A percentile compares a stretch with the other conserved stretches of the same genome.
Evolutionary conservation across 2,113 vertebrate species (phyloP).

Genomic region (Ptilorrhoa leucosticta): DNA sequence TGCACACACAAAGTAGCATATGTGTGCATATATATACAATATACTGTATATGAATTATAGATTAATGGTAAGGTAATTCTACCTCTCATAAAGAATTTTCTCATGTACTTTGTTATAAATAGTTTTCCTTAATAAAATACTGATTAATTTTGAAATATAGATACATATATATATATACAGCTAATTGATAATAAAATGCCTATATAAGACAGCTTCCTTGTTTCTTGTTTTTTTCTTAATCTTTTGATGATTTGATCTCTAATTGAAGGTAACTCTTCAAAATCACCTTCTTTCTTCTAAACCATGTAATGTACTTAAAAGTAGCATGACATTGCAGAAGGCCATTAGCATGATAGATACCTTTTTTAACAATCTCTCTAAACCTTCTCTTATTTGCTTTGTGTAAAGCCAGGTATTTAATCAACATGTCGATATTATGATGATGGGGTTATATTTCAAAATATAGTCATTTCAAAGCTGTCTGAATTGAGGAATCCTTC

Average conservation of each 20-base stretch:
- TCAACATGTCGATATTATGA: background rate
- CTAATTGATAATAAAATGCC: conserved; percentile 73
- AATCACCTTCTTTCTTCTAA: background rate
- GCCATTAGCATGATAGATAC: background rate
- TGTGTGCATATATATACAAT: conserved; percentile 63
- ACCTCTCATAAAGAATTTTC: conserved; percentile 67
- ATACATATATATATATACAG: background rate
- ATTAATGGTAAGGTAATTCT: conserved; percentile 69
- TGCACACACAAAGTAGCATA: conserved; percentile 62
- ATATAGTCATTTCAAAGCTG: background rate
- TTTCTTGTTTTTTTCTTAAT: background rate
- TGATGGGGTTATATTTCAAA: background rate
- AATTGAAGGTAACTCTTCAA: background rate
- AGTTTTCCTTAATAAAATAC: conserved; percentile 60
- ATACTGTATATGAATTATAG: conserved; percentile 63
- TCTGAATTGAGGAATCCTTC: background rate
- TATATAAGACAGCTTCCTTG: background rate
- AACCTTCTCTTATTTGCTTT: background rate
- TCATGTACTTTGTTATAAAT: conserved; percentile 75
- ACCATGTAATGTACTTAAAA: background rate
- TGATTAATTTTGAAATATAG: conserved; percentile 71
- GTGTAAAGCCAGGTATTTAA: background rate
- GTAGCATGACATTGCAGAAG: background rate
- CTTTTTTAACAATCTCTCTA: background rate
- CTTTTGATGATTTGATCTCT: background rate